phyloP scores from a whole-genome alignment of 1,140 invertebrate genomes.

The Cardiocondyla obscurior region DNA sequence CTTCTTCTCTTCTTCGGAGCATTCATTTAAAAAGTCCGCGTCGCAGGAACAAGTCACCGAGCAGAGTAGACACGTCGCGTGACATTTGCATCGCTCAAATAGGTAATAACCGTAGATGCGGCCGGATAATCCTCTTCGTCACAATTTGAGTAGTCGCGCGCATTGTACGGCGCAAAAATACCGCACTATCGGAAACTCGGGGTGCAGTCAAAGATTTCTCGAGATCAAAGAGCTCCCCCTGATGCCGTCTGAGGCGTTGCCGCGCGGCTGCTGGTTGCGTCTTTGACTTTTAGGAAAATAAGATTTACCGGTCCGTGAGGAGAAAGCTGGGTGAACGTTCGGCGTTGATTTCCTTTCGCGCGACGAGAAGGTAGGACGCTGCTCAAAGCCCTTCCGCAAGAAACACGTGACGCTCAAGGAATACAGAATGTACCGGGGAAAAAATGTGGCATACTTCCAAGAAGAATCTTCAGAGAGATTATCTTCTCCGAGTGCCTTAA shows the following conservation, averaged over 20 bases:
- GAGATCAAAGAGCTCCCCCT: conserved; percentile 19
- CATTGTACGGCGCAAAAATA: background rate
- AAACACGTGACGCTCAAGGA: conserved; percentile 9
- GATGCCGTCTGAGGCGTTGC: conserved; percentile 29
- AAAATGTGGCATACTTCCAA: background rate
- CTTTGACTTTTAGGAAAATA: conserved; percentile 54
- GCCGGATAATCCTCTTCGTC: background rate
- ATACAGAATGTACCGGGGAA: conserved; percentile 18
- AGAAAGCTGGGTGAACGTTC: conserved; percentile 12
- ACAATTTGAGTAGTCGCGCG: background rate
- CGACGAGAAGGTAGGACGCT: background rate
- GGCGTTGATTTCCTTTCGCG: conserved; percentile 40
- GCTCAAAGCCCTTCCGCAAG: conserved; percentile 18
- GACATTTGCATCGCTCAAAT: background rate
- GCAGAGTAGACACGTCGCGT: background rate
- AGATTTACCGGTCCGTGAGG: conserved; percentile 33
- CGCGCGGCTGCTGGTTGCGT: background rate
- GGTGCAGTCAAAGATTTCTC: conserved; percentile 26
- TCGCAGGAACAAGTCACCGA: background rate
- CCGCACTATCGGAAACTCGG: background rate
- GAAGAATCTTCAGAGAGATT: background rate
- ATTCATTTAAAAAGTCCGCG: background rate
- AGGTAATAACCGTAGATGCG: background rate
- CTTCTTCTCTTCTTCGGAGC: background rate
- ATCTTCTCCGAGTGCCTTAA: background rate